A percentile compares a stretch with the other conserved stretches of the same genome.
phyloP scores from a whole-genome alignment of 2,888 invertebrate species.

The Thecocarcelia acutangulata region DNA sequence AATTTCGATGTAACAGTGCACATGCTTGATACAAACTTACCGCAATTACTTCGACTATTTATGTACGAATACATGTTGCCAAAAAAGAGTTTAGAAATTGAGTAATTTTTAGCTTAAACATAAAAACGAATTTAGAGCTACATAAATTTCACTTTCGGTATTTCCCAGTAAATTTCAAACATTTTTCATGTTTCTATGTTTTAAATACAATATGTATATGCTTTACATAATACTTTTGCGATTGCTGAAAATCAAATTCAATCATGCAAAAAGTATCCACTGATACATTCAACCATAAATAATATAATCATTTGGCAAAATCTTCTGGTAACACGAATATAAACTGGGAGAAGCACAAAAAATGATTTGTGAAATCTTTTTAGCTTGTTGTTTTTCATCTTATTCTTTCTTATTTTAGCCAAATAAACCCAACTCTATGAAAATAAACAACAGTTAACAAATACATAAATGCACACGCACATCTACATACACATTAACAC shows the following conservation, averaged over 20 bases:
- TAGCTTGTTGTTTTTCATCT: constrained; percentile 36
- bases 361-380: constrained; percentile 40
- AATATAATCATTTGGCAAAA: constrained; percentile 57
- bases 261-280: constrained; percentile 64
- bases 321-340: constrained; percentile 58
- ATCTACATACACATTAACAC: constrained; percentile 5
- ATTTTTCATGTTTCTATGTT: constrained; percentile 14
- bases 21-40: no score
- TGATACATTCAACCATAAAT: constrained; percentile 61
- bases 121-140: no score
- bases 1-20: no score
- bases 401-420: constrained; percentile 16
- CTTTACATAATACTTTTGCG: constrained; percentile 52
- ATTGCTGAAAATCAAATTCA: constrained; percentile 60
- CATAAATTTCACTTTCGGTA: no score
- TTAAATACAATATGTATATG: constrained; percentile 21
- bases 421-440: constrained; percentile 48
- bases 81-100: no score
- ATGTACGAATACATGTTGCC: no score
- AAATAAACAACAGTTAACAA: constrained; percentile 32
- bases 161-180: background rate
- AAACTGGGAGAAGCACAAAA: constrained; percentile 41
- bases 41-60: no score
- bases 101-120: no score
- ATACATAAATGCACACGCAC: background rate